Evolutionary conservation across 2,888 invertebrate species (phyloP), one percentile per base, ranked within the genome.

Genomic region (Standfussiana lucernea): DNA sequence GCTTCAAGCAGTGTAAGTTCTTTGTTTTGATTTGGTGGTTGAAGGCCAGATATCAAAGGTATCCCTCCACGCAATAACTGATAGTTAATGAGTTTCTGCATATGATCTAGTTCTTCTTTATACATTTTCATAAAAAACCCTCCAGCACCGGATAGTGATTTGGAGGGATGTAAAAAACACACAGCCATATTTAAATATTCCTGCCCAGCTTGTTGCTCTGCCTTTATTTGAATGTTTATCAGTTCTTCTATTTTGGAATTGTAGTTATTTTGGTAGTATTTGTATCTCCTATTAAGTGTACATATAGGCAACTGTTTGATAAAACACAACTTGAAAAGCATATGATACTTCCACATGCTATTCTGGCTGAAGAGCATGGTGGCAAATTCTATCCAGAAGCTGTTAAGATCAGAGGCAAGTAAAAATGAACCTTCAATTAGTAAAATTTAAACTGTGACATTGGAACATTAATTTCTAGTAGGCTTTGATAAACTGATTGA

Each of bases 81-180:
- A 82, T 93, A 93, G 28, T 91, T 87, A 47, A 93, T 89, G 35
- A 93, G 89, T 66, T 87, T 83, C 72, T 91, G 88, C 91, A 91
- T 91, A 70, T 93, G 93, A 32, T 82, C 79, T 15, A 93, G 74
- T 86, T 93, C 93, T 77, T 93, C 93, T 28, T 91, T 82, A 82
- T 91, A 93, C 93, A 93, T 93, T 82, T 86, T 91, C 91, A 93
- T 92, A 73, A 92, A 93, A 75, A 89, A 93, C 1, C 90, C 91
- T 21, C 92, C 93, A 28, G 89, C 88, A 3, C 93, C 93, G 40
- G 85, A 78, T 62, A 84, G 83, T n/a, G 90, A 89, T 35, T 88
- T 76, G 71, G 82, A 84, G 5, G 92, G 89, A 61, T 93, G 92
- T 10, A 92, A 77, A 72, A 93, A 93, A 50, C 75, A 72, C 18